These are phyloP conservation scores for Sminthopsis crassicaudata DNA, from an alignment of 2,113 vertebrate genomes.

Conservation along the genomic window DNA sequence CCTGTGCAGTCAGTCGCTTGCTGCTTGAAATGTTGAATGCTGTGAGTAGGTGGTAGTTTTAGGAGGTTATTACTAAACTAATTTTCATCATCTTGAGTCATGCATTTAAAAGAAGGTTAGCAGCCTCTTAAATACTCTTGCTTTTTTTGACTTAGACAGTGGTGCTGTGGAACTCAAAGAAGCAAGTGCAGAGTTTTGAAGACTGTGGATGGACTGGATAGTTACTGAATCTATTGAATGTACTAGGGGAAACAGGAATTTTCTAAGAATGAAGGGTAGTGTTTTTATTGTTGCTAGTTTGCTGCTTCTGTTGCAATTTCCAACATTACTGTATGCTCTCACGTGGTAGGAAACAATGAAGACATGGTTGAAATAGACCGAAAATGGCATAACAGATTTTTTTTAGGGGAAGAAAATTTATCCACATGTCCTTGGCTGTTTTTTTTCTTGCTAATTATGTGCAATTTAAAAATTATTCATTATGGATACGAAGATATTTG, in stretches of 20 bases:
- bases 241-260: slow-evolving; percentile 47
- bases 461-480: slow-evolving; percentile 60
- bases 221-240: slow-evolving; percentile 29
- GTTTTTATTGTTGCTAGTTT: background rate
- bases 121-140: slow-evolving; percentile 66
- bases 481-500: background rate
- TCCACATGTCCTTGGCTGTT: background rate
- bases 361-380: slow-evolving; percentile 32
- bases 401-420: slow-evolving; percentile 34
- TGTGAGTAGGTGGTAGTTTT: slow-evolving; percentile 87
- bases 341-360: slow-evolving; percentile 21
- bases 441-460: slow-evolving; percentile 40
- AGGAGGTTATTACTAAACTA: slow-evolving; percentile 81
- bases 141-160: slow-evolving; percentile 64
- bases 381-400: slow-evolving; percentile 55
- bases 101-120: slow-evolving; percentile 73
- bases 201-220: slow-evolving; percentile 24
- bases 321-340: background rate
- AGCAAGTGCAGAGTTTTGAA: slow-evolving; percentile 8
- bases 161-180: slow-evolving; percentile 21
- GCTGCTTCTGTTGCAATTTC: slow-evolving; percentile 41
- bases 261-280: slow-evolving; percentile 38
- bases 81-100: slow-evolving; percentile 76
- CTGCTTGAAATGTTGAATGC: slow-evolving; percentile 69
- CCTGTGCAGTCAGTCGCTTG: slow-evolving; percentile 72